phyloP scores from a whole-genome alignment of 2,797 vertebrate species.

The Fistularia tabacaria region DNA sequence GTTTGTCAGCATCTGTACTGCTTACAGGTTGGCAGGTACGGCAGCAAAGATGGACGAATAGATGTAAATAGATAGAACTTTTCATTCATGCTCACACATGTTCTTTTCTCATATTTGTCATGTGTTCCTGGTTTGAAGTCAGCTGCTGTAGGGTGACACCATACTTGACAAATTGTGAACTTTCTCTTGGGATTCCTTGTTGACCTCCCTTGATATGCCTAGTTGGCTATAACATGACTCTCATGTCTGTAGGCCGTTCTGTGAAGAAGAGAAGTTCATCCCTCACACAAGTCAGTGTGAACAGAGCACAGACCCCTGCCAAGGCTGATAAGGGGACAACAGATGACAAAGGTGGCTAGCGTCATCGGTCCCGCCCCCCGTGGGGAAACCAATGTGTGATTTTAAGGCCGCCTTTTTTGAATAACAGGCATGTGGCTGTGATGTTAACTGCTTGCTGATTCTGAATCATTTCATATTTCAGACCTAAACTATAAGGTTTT shows the following conservation, averaged over 20 bases:
- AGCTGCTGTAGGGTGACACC: constrained; percentile 42
- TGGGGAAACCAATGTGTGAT: background rate
- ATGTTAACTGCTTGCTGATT: constrained; percentile 30
- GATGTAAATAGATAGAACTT: no score
- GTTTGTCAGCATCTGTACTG: no score
- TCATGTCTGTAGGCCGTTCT: constrained; percentile 70
- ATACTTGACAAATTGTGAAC: constrained; percentile 39
- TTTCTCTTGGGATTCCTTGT: constrained; percentile 43
- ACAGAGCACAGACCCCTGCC: constrained; percentile 71
- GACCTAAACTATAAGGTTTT: constrained; percentile 9
- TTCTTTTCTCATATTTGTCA: constrained; percentile 1
- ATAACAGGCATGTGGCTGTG: constrained; percentile 56
- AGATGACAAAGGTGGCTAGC: constrained; percentile 83
- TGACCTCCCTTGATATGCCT: constrained; percentile 27
- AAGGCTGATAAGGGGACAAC: constrained; percentile 79
- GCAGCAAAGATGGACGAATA: no score
- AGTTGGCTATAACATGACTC: constrained; percentile 61
- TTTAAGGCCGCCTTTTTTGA: constrained; percentile 18
- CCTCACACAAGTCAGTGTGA: constrained; percentile 81
- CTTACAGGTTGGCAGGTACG: no score
- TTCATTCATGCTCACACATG: background rate
- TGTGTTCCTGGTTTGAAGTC: constrained; percentile 18
- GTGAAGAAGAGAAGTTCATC: constrained; percentile 88
- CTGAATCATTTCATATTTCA: constrained; percentile 18
- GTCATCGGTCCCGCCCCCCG: constrained; percentile 40